These are phyloP conservation scores for Drosophila ezoana DNA, from an alignment of 2,888 invertebrate genomes.

Conservation along the genomic window DNA sequence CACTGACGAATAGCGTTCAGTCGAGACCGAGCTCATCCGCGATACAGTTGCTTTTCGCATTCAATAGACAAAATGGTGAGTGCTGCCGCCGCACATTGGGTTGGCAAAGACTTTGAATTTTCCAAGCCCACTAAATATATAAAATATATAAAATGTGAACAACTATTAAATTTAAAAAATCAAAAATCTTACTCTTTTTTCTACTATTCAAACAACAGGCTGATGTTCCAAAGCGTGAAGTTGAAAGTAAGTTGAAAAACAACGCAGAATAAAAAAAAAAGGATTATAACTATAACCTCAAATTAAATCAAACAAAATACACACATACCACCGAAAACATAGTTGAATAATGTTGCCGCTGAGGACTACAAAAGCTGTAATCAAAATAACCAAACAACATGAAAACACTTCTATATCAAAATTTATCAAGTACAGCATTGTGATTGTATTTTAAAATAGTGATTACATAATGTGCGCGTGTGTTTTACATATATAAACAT, in stretches of 20 bases:
- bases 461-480: conserved; percentile 79
- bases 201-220: conserved; percentile 87
- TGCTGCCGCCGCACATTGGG: conserved; percentile 42
- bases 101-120: conserved; percentile 17
- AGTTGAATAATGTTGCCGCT: not conserved
- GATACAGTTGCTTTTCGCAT: conserved; percentile 86
- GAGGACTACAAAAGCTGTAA: conserved; percentile 4
- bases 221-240: conserved; percentile 93
- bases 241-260: conserved; percentile 92
- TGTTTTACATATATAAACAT: conserved; percentile 36
- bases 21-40: conserved; percentile 85
- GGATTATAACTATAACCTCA: conserved; percentile 75
- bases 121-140: not conserved
- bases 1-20: conserved; percentile 84
- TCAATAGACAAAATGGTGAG: conserved; percentile 89
- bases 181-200: conserved; percentile 51
- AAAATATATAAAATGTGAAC: conserved; percentile 11
- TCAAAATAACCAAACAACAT: not conserved
- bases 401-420: conserved; percentile 1
- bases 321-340: not conserved
- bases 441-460: conserved; percentile 45
- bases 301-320: conserved; percentile 38
- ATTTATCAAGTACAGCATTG: not conserved
- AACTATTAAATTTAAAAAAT: conserved; percentile 11
- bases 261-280: conserved; percentile 38